Percentiles rank a stretch among this genome's conserved stretches.
phyloP scores from a whole-genome alignment of 2,888 invertebrate genomes.

The Eilema depressum region DNA sequence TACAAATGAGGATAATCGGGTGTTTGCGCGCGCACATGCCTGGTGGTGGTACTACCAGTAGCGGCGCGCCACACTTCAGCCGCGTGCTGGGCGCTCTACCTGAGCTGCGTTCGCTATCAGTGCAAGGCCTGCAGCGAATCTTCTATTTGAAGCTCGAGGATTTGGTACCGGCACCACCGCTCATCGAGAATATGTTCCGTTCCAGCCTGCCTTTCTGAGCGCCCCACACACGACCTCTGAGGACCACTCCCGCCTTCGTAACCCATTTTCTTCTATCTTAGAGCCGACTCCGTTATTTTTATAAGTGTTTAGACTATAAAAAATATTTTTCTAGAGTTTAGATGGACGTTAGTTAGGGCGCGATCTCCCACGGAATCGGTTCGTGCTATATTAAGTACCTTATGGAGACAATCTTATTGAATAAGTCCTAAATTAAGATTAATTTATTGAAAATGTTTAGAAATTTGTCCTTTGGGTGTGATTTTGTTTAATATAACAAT shows the following conservation, averaged over 20 bases:
- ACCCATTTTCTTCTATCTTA: constrained; percentile 72
- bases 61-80: constrained; percentile 97
- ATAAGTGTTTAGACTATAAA: constrained; percentile 80
- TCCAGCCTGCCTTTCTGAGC: constrained; percentile 96
- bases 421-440: constrained; percentile 76
- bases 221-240: constrained; percentile 57
- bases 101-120: constrained; percentile 96
- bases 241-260: constrained; percentile 83
- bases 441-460: constrained; percentile 81
- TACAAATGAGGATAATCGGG: constrained; percentile 98
- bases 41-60: constrained; percentile 92
- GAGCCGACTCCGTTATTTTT: constrained; percentile 84
- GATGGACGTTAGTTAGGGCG: constrained; percentile 76
- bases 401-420: constrained; percentile 70
- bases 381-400: constrained; percentile 69
- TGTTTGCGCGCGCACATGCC: constrained; percentile 98
- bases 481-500: constrained; percentile 80
- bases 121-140: constrained; percentile 97
- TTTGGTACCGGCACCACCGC: constrained; percentile 95
- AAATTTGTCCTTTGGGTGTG: constrained; percentile 78
- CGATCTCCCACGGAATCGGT: constrained; percentile 85
- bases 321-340: constrained; percentile 84
- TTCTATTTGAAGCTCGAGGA: constrained; percentile 97
- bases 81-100: constrained; percentile 96
- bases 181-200: constrained; percentile 98